phyloP scores from a whole-genome alignment of 1,140 invertebrate species.

The Yoshiicerus persimilis region DNA sequence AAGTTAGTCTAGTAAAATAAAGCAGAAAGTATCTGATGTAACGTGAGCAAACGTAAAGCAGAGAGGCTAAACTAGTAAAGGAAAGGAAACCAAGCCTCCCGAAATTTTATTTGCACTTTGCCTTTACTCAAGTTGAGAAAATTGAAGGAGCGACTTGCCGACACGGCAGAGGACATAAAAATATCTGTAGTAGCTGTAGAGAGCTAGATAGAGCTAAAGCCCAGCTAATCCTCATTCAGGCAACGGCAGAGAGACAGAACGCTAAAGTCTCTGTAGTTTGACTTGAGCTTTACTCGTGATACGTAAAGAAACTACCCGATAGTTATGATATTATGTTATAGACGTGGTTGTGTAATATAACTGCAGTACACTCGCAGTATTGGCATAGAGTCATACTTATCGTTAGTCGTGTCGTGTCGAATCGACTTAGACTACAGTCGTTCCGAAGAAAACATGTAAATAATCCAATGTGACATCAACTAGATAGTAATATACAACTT shows the following conservation, averaged over 20 bases:
- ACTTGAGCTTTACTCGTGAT: background rate
- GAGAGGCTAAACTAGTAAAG: background rate
- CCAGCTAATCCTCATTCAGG: background rate
- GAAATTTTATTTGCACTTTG: slow-evolving; percentile 14
- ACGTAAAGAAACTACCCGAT: background rate
- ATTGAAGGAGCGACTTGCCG: background rate
- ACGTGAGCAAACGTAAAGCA: background rate
- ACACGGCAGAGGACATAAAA: background rate
- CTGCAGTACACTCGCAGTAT: background rate
- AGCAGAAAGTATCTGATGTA: background rate
- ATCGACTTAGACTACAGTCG: background rate
- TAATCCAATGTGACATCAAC: slow-evolving; percentile 1
- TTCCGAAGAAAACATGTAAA: background rate
- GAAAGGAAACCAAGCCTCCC: background rate
- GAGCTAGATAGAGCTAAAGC: background rate
- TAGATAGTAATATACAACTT: background rate
- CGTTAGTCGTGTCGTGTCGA: background rate
- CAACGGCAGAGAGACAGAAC: background rate
- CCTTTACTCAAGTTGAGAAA: slow-evolving; percentile 9
- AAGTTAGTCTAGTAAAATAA: background rate
- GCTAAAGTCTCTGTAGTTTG: background rate
- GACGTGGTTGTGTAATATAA: background rate
- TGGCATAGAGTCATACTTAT: background rate
- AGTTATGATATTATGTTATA: background rate
- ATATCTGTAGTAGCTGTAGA: background rate